These are phyloP conservation scores for Phenganax subtilis DNA, from an alignment of 92 coral and sea anemone species.

Conservation along the genomic window DNA sequence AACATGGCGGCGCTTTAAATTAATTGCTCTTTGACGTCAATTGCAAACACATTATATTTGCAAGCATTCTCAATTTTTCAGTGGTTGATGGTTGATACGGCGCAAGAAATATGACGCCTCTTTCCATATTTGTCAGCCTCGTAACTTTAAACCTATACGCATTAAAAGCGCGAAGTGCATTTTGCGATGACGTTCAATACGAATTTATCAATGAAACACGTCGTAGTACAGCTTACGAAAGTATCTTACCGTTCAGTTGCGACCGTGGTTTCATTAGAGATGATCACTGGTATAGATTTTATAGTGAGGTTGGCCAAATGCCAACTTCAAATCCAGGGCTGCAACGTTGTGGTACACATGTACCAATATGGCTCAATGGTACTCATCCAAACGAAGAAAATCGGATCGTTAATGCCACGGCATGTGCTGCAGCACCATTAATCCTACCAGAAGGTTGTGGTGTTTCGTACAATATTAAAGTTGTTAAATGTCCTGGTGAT, in stretches of 20 bases:
- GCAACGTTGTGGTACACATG: constrained; percentile 32
- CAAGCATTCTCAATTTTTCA: no score
- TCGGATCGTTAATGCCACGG: background rate
- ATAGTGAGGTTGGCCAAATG: background rate
- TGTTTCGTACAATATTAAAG: background rate
- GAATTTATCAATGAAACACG: background rate
- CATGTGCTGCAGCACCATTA: constrained; percentile 17
- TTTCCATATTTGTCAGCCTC: no score
- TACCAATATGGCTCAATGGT: constrained; percentile 41
- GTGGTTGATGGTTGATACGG: no score
- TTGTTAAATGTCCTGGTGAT: constrained; percentile 7
- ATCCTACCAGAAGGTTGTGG: background rate
- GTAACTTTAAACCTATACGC: background rate
- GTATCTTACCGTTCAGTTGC: background rate
- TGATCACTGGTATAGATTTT: background rate
- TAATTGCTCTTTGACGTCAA: background rate
- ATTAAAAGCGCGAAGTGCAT: background rate
- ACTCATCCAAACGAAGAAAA: constrained; percentile 17
- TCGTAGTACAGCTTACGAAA: background rate
- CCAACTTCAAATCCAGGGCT: constrained; percentile 5
- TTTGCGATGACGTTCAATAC: background rate
- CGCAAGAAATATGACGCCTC: no score
- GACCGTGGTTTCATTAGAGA: constrained; percentile 16
- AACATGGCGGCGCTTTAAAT: constrained; percentile 31
- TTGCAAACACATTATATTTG: background rate